Conservation (phyloP, 2,113 vertebrate species). For the Equus quagga region DNA sequence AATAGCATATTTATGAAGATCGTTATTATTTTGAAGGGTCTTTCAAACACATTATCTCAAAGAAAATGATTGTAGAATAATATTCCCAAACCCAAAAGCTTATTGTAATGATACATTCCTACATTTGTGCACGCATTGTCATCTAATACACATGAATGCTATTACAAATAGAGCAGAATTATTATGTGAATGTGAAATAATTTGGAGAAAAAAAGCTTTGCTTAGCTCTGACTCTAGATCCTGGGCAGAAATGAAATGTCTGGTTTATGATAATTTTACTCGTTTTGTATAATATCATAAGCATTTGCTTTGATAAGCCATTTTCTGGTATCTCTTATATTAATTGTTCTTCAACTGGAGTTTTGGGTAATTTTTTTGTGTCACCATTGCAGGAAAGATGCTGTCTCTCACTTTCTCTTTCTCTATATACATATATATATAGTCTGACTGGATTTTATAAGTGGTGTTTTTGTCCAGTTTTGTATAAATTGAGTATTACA, state of each 20-base stretch:
- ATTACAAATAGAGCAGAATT: not conserved
- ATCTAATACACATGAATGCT: rapidly evolving
- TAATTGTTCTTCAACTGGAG: not conserved
- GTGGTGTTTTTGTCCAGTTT: not conserved
- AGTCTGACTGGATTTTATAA: not conserved
- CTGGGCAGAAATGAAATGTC: not conserved
- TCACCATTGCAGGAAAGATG: not conserved
- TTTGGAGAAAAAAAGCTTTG: not conserved
- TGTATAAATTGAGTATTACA: not conserved
- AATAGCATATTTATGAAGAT: not conserved
- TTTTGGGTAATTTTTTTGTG: not conserved
- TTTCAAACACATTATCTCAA: not conserved
- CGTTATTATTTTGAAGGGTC: not conserved
- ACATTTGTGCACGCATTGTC: no score
- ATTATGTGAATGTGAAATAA: not conserved
- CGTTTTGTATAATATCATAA: not conserved
- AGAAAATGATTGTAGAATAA: not conserved
- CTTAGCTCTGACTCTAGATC: not conserved
- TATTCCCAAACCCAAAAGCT: no score
- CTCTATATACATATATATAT: not conserved
- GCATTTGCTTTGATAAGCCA: not conserved
- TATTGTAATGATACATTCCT: not conserved
- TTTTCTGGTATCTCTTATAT: not conserved
- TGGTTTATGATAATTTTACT: not conserved
- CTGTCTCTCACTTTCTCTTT: no score